Percentiles rank a stretch among this genome's conserved stretches.
Evolutionary conservation across 2,797 vertebrate species (phyloP).

Genomic region (Gouania willdenowi): DNA sequence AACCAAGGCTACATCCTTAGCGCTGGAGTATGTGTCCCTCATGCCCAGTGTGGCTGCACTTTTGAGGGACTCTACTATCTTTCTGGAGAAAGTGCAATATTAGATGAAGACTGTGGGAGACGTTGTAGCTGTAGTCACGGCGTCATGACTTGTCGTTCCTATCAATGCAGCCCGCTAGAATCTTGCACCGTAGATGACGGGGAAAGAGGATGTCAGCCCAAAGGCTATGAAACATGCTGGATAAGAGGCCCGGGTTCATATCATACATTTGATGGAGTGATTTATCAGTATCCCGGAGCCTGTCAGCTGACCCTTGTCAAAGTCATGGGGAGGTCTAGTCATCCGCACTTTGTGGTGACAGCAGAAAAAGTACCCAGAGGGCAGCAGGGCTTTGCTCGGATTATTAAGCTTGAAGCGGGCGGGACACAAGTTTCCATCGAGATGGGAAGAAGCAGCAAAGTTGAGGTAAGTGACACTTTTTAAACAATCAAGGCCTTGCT

Average conservation of each 20-base stretch:
- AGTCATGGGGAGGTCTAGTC: constrained; percentile 32
- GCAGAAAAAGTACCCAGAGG: constrained; percentile 51
- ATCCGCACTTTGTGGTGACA: constrained; percentile 40
- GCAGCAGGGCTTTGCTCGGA: constrained; percentile 25
- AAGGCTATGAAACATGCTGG: constrained; percentile 46
- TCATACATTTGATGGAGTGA: constrained; percentile 61
- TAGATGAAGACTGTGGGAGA: constrained; percentile 46
- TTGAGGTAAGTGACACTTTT: too few species aligned
- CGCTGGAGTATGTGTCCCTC: constrained; percentile 47
- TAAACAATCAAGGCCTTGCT: too few species aligned
- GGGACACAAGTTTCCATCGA: constrained; percentile 41
- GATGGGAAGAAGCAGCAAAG: constrained; percentile 24
- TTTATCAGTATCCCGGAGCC: constrained; percentile 61
- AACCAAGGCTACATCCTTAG: constrained; percentile 63
- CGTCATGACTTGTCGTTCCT: constrained; percentile 8
- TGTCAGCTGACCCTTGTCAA: constrained; percentile 56
- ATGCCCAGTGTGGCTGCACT: constrained; percentile 61
- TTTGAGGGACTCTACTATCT: constrained; percentile 57
- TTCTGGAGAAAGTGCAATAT: constrained; percentile 48
- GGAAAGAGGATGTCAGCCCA: constrained; percentile 54
- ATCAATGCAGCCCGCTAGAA: constrained; percentile 11
- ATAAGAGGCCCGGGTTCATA: constrained; percentile 53
- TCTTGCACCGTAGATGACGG: constrained; percentile 27
- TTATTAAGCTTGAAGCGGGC: constrained; percentile 52
- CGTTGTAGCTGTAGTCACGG: constrained; percentile 49